Evolutionary conservation across 2,888 invertebrate species (phyloP), one percentile per base, ranked within the genome.

Genomic region (Apoda limacodes): DNA sequence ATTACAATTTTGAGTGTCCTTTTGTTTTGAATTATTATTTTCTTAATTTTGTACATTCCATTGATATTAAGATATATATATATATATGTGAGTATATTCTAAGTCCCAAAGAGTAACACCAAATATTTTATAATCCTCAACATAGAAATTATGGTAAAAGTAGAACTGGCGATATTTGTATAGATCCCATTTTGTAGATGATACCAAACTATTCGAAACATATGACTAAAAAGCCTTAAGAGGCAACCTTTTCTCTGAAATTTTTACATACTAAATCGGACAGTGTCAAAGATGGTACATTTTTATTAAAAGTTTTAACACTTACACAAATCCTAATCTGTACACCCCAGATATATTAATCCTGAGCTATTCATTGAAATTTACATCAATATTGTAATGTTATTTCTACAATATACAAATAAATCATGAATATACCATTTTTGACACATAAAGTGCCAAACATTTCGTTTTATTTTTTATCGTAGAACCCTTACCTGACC

Each of bases 61-160:
- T 56, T 48, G 38, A 46, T 40, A 37, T 49, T 50, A 54, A 55
- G 51, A 46, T 54, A 48, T 52, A 53, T 58, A 59, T 60, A 60
- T 58, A 6, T 17, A 17, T n/a, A 17, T 17, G 7, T 6, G 7
- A 6, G 5, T 17, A 17, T 6, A 17, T 56, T 59, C 59, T 71
- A 70, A 67, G 72, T 63, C 70, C 70, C 66, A 66, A 58, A 47
- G 45, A 46, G 53, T 54, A 64, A 65, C 64, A 65, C 64, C 64
- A 65, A 65, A 56, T 61, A 58, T 55, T 52, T 52, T 52, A 52
- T 55, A 56, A 56, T 52, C 58, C 55, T 55, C 42, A 52, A 52
- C 46, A 48, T 53, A 48, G 43, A 46, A 42, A 40, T 55, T 49
- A 6, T 17, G 17, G 5, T 17, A 6, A 48, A 43, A 40, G 47